Percentiles rank a stretch among this genome's conserved stretches.
phyloP scores from a whole-genome alignment of 2,888 invertebrate genomes.

The Lysandra bellargus region DNA sequence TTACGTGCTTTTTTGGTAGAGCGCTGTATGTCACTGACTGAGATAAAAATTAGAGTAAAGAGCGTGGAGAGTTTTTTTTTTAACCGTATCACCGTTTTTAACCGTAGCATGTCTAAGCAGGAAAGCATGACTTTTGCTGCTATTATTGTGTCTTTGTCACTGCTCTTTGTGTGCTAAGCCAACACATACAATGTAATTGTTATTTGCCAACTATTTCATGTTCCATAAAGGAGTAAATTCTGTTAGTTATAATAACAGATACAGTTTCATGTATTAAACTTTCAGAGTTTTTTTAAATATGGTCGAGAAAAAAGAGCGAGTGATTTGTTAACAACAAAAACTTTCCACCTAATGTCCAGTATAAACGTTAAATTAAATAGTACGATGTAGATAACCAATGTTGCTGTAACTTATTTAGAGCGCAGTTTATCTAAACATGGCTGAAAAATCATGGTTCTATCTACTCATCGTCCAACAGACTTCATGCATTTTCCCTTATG shows the following conservation, averaged over 20 bases:
- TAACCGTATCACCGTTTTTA: background rate
- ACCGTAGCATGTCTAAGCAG: background rate
- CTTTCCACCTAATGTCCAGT: background rate
- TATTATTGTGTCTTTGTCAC: background rate
- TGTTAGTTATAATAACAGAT: background rate
- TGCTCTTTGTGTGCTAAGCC: background rate
- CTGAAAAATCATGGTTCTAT: slow-evolving; percentile 6
- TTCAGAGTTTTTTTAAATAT: background rate
- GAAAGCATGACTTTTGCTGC: background rate
- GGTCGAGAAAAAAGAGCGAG: background rate
- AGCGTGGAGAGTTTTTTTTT: background rate
- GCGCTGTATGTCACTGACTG: background rate
- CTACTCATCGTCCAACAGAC: slow-evolving; percentile 36
- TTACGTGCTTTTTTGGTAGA: too few relatives aligned
- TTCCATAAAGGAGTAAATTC: background rate
- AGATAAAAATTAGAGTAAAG: background rate
- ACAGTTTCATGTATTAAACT: slow-evolving; percentile 16
- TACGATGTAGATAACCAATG: slow-evolving; percentile 26
- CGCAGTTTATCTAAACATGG: background rate
- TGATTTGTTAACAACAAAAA: slow-evolving; percentile 11
- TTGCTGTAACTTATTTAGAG: slow-evolving; percentile 28
- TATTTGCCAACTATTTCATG: background rate
- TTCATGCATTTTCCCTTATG: slow-evolving; percentile 50
- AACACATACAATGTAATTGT: background rate
- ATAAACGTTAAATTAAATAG: slow-evolving; percentile 23